Conservation (phyloP, 2,888 invertebrate genomes). For the Orthosia gothica region DNA sequence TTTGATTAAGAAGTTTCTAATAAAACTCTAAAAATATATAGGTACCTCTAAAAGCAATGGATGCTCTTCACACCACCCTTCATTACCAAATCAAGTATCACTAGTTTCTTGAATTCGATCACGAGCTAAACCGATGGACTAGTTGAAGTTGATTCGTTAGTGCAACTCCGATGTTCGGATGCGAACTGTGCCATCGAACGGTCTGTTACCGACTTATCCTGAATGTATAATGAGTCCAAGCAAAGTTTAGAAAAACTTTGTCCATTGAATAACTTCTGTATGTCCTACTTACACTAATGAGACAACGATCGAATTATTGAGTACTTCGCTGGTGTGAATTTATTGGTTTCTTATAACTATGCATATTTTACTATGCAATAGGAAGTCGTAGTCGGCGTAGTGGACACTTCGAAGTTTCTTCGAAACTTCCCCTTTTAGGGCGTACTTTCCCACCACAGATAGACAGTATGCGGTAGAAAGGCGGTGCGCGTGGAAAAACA, state of each 20-base stretch:
- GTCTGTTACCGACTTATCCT: constrained; percentile 82
- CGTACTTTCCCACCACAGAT: too few relatives aligned
- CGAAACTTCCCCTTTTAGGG: too few relatives aligned
- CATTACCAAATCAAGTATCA: not conserved
- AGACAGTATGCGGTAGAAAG: too few relatives aligned
- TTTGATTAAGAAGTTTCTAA: too few relatives aligned
- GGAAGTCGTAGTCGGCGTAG: not conserved
- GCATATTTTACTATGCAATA: not conserved
- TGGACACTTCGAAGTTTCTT: too few relatives aligned
- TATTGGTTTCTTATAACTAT: constrained; percentile 2
- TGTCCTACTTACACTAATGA: constrained; percentile 74
- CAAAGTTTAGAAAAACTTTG: constrained; percentile 74
- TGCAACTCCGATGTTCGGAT: constrained; percentile 68
- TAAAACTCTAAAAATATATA: too few relatives aligned
- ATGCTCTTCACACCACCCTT: not conserved
- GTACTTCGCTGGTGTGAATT: constrained; percentile 10
- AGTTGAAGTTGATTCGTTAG: constrained; percentile 83
- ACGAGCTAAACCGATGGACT: constrained; percentile 65
- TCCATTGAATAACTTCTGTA: constrained; percentile 67
- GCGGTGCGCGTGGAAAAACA: too few relatives aligned
- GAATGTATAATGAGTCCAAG: constrained; percentile 80
- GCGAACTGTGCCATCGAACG: constrained; percentile 68
- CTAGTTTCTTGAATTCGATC: constrained; percentile 49
- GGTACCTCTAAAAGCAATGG: not conserved
- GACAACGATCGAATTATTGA: constrained; percentile 60